These are phyloP conservation scores for Anagyrus pseudococci DNA, from an alignment of 2,888 invertebrate species.

Conservation along the genomic window DNA sequence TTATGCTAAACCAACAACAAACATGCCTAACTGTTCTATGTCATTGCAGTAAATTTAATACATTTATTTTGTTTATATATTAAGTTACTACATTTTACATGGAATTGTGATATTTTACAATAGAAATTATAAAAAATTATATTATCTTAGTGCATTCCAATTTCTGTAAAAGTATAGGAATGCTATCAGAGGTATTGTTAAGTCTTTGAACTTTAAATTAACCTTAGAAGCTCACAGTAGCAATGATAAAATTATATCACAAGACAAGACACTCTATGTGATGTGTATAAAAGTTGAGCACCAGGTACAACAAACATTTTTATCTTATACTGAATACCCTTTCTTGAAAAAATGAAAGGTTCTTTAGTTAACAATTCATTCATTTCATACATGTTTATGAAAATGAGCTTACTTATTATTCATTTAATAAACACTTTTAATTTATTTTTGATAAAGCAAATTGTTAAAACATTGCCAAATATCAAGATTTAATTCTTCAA, in stretches of 20 bases:
- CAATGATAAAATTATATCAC: conserved; percentile 31
- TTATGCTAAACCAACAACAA: conserved; percentile 26
- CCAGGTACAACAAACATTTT: conserved; percentile 19
- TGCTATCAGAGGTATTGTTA: conserved; percentile 27
- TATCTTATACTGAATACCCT: conserved; percentile 11
- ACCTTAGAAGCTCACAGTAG: conserved; percentile 13
- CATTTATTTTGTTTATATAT: conserved; percentile 19
- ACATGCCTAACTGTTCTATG: conserved; percentile 24
- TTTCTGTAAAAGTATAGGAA: conserved; percentile 30
- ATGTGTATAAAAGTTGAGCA: conserved; percentile 25
- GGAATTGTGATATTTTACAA: conserved; percentile 16
- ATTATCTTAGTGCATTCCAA: conserved; percentile 13
- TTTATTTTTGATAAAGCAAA: no score
- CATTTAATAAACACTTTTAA: no score
- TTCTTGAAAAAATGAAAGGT: neutral
- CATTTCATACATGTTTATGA: neutral
- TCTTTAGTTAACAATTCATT: neutral
- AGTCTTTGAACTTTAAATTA: conserved; percentile 24
- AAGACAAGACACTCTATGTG: conserved; percentile 26
- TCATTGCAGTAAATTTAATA: conserved; percentile 25
- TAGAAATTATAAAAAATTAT: conserved; percentile 16
- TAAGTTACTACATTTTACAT: conserved; percentile 16
- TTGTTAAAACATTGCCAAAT: no score
- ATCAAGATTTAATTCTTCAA: no score
- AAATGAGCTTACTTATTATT: neutral